Evolutionary conservation across 2,113 vertebrate species (phyloP), one percentile per base, ranked within the genome.

Genomic region (Ceyx margarethae): DNA sequence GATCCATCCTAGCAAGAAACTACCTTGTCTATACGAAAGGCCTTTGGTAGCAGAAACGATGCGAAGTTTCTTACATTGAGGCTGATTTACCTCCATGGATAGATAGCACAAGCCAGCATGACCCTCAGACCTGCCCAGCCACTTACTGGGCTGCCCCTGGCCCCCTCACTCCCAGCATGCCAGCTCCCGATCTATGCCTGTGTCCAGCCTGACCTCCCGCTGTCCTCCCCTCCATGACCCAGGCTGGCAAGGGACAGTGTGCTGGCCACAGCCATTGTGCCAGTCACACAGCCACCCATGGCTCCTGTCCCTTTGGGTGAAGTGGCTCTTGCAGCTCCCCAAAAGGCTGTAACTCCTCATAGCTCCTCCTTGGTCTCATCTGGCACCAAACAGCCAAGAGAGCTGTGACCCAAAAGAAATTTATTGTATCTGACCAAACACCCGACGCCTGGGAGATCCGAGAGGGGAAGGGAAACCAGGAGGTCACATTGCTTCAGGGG

Each of bases 261-360:
- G 64, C 46, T 46, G n/a, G 14, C 11, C 1, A 56, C 0, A 50
- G 6, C 25, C 60, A 12, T 3, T 8, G 2, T 4, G n/a, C 43
- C 5, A 2, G 60, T 17, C 60, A 37, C 0, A 1, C 5, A 31
- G 46, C 17, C 26, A 18, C 5, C 2, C 1, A 1, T 0, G 1
- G 33, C n/a, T 20, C 33, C 35, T 4, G 2, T 6, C 25, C 45
- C 31, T 35, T 22, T 7, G 4, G 33, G 42, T 3, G 4, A n/a
- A 25, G 40, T 4, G 23, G 43, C 71, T 28, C 53, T 12, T 8
- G 2, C 4, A 15, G 20, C 53, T 25, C 42, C 42, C 51, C 4
- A 9, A 53, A 16, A 65, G 29, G 21, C 23, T 50, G 22, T 13
- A 12, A 22, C 48, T 50, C 13, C 15, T 57, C 5, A 3, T 3